A percentile compares a stretch with the other conserved stretches of the same genome.
Conservation (phyloP, 2,888 invertebrate species). For the Timema podura region DNA sequence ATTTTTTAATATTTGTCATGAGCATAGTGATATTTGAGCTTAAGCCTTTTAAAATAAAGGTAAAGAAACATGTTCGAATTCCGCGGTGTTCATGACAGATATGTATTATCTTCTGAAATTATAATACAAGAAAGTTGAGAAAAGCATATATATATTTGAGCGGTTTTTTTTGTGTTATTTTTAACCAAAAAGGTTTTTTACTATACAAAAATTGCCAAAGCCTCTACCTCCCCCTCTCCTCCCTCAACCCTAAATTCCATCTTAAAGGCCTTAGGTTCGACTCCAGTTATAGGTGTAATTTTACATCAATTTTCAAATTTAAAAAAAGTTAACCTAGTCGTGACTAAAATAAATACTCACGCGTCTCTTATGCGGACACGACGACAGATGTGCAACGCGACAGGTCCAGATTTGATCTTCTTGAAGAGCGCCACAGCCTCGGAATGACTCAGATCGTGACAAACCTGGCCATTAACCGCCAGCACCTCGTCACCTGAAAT, state of each 20-base stretch:
- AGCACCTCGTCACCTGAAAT: constrained; percentile 72
- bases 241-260: neutral
- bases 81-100: too few relatives aligned
- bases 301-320: constrained; percentile 10
- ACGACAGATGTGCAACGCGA: constrained; percentile 70
- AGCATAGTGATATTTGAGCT: too few relatives aligned
- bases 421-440: constrained; percentile 79
- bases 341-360: constrained; percentile 39
- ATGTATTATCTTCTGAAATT: too few relatives aligned
- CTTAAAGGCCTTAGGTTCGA: constrained; percentile 26
- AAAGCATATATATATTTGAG: too few relatives aligned
- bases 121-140: too few relatives aligned
- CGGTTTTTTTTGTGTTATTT: neutral
- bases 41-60: too few relatives aligned
- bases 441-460: constrained; percentile 74
- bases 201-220: neutral
- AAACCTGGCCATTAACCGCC: constrained; percentile 74
- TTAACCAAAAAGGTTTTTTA: neutral
- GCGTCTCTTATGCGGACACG: constrained; percentile 48
- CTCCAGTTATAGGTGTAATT: neutral
- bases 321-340: neutral
- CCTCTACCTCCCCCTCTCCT: neutral
- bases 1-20: too few relatives aligned
- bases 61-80: too few relatives aligned
- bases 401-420: constrained; percentile 69